A percentile compares a stretch with the other conserved stretches of the same genome.
Conservation (phyloP, 1,140 invertebrate genomes). For the Polypedilum pembai region DNA sequence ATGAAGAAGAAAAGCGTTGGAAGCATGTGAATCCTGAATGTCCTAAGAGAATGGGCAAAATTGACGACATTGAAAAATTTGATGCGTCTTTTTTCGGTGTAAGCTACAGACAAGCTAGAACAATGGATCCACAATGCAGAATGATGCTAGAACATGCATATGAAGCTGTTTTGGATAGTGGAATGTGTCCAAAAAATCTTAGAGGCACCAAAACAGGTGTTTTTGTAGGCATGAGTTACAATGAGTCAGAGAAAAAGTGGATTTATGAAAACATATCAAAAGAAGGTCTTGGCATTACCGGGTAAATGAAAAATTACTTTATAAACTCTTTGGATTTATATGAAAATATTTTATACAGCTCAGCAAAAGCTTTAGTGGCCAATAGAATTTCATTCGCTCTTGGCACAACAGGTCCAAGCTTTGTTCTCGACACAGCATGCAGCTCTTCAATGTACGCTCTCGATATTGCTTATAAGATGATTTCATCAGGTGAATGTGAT, state of each 20-base stretch:
- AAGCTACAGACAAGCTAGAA: slow-evolving; percentile 45
- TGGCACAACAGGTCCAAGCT: slow-evolving; percentile 67
- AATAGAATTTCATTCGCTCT: slow-evolving; percentile 77
- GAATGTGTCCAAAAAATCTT: slow-evolving; percentile 45
- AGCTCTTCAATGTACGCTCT: slow-evolving; percentile 81
- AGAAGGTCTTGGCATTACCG: slow-evolving; percentile 58
- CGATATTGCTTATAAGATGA: slow-evolving; percentile 69
- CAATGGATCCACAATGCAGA: slow-evolving; percentile 49
- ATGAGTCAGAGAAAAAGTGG: slow-evolving; percentile 63
- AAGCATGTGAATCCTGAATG: slow-evolving; percentile 56
- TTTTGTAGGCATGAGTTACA: slow-evolving; percentile 66
- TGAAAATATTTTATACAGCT: background rate
- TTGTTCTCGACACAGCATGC: slow-evolving; percentile 80
- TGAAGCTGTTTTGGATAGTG: slow-evolving; percentile 44
- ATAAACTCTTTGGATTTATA: background rate
- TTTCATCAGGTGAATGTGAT: slow-evolving; percentile 72
- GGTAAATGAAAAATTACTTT: slow-evolving; percentile 47
- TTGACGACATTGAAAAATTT: slow-evolving; percentile 48
- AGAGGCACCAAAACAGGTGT: slow-evolving; percentile 68
- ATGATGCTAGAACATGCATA: slow-evolving; percentile 47
- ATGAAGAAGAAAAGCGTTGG: slow-evolving; percentile 68
- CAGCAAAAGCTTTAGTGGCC: slow-evolving; percentile 76
- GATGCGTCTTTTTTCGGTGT: slow-evolving; percentile 53
- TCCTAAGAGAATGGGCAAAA: slow-evolving; percentile 63
- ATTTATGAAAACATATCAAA: slow-evolving; percentile 58